Conservation (phyloP, 2,888 invertebrate genomes). For the Julus scanicus region DNA sequence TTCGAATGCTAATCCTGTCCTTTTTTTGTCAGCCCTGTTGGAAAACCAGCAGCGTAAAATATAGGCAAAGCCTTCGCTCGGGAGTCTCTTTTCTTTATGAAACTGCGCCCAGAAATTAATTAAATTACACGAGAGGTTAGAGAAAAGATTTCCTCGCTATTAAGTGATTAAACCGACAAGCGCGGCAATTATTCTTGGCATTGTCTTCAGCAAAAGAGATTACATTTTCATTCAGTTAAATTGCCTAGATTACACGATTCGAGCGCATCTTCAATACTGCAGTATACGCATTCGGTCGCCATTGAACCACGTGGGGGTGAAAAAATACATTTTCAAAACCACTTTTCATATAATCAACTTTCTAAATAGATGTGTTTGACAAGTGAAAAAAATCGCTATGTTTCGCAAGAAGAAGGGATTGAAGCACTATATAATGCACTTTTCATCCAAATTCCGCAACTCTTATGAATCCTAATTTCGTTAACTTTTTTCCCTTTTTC, state of each 20-base stretch:
- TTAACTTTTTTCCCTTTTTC: background rate
- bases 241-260: conserved; percentile 20
- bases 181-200: conserved; percentile 50
- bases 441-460: background rate
- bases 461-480: background rate
- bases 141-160: conserved; percentile 50
- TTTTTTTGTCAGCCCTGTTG: background rate
- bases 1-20: background rate
- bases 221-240: conserved; percentile 46
- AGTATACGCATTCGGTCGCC: background rate
- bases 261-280: background rate
- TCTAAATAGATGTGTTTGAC: background rate
- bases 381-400: background rate
- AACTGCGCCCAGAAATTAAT: conserved; percentile 50
- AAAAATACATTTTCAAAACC: conserved; percentile 36
- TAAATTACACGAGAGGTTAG: conserved; percentile 48
- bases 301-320: background rate
- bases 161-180: conserved; percentile 51
- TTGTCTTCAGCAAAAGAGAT: conserved; percentile 48
- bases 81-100: conserved; percentile 13
- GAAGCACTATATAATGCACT: background rate
- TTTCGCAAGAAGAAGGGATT: background rate
- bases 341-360: conserved; percentile 42
- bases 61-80: conserved; percentile 3
- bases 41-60: background rate